Evolutionary conservation across 2,113 vertebrate species (phyloP).

Genomic region (Oceanodroma tethys): DNA sequence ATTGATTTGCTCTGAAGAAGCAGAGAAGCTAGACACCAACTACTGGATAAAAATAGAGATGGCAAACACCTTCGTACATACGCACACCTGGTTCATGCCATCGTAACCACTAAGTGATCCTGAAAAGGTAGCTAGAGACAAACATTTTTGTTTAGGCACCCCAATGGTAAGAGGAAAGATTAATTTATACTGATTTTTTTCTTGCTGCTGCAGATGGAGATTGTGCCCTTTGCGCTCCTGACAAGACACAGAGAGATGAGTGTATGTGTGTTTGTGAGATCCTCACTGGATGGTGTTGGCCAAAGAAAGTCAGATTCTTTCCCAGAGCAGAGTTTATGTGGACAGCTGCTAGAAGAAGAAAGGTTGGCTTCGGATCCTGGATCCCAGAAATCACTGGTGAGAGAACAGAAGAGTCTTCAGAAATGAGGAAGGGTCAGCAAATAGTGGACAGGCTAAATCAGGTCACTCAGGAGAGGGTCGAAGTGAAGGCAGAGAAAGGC

Average conservation of each 20-base stretch:
- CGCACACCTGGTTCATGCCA: background rate
- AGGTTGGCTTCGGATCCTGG: background rate
- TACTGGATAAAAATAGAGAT: background rate
- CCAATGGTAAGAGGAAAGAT: background rate
- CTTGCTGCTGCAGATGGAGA: background rate
- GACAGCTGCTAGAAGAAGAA: background rate
- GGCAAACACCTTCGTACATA: background rate
- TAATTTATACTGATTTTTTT: background rate
- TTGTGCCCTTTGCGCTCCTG: background rate
- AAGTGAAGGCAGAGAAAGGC: background rate
- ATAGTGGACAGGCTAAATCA: background rate
- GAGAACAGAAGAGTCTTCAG: background rate
- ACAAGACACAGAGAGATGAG: background rate
- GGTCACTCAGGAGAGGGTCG: background rate
- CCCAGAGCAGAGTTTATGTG: background rate
- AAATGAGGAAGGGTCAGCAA: background rate
- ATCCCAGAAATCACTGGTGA: background rate
- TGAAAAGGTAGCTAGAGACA: background rate
- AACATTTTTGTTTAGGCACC: background rate
- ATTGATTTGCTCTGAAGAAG: background rate
- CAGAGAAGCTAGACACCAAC: background rate
- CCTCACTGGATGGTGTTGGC: background rate
- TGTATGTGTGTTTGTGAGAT: fast-evolving
- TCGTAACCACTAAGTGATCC: background rate
- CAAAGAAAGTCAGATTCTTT: background rate